Percentiles rank a stretch among this genome's conserved stretches.
These are phyloP conservation scores for Spatula clypeata DNA, from an alignment of 2,797 vertebrate genomes.

Conservation along the genomic window DNA sequence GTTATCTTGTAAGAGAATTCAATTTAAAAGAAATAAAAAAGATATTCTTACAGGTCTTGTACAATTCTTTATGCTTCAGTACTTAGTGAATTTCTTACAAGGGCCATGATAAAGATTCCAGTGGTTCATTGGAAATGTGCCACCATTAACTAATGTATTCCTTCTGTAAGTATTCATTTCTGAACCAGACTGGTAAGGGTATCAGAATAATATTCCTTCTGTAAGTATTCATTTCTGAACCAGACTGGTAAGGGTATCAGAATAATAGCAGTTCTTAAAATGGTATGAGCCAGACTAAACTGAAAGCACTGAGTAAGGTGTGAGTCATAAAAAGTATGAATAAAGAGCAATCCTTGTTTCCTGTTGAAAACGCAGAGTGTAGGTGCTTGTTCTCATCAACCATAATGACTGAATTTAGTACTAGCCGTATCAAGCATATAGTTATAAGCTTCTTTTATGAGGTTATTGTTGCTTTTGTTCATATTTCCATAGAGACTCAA, in stretches of 20 bases:
- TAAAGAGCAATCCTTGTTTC: neutral
- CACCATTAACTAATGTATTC: neutral
- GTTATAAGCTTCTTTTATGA: neutral
- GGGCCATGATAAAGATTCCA: neutral
- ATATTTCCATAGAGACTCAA: neutral
- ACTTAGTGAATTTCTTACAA: neutral
- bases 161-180: neutral
- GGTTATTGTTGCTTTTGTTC: neutral
- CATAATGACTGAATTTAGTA: neutral
- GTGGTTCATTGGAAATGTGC: neutral
- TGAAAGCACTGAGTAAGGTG: neutral
- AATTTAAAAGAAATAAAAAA: neutral
- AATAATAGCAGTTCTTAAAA: neutral
- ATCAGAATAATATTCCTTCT: neutral
- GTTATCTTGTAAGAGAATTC: constrained; percentile 4
- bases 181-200: neutral
- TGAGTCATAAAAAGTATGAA: neutral
- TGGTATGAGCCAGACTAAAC: neutral
- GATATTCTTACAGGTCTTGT: neutral
- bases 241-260: neutral
- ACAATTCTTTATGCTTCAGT: neutral
- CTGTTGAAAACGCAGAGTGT: neutral
- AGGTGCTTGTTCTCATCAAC: neutral
- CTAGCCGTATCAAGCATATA: neutral
- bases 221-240: neutral